Percentiles rank a stretch among this genome's conserved stretches.
These are phyloP conservation scores for Phanerotoma sp. DNA, from an alignment of 2,888 invertebrate genomes.

Conservation along the genomic window DNA sequence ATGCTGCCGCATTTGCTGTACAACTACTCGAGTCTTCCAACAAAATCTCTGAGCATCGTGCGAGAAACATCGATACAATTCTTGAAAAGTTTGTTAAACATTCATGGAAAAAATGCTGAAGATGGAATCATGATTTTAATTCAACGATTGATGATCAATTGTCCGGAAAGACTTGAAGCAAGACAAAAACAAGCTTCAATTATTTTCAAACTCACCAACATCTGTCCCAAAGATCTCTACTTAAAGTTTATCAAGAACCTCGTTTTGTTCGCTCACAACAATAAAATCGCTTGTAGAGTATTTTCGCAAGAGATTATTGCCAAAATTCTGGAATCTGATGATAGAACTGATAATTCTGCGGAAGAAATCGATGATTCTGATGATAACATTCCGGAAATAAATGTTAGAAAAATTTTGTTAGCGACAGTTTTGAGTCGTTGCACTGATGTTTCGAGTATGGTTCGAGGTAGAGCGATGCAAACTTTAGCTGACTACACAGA, in stretches of 20 bases:
- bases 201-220: conserved; percentile 45
- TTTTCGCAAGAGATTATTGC: conserved; percentile 60
- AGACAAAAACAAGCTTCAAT: conserved; percentile 48
- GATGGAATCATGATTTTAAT: conserved; percentile 43
- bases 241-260: conserved; percentile 37
- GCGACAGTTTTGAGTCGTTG: conserved; percentile 61
- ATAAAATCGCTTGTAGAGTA: conserved; percentile 57
- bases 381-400: neutral
- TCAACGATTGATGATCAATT: conserved; percentile 47
- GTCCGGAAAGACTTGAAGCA: conserved; percentile 48
- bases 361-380: neutral
- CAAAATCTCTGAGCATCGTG: conserved; percentile 29
- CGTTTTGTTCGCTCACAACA: conserved; percentile 48
- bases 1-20: conserved; percentile 54
- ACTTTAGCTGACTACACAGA: conserved; percentile 61
- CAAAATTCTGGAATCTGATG: conserved; percentile 41
- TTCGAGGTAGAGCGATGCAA: conserved; percentile 66
- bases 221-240: conserved; percentile 36
- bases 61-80: conserved; percentile 47
- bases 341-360: neutral
- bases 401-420: conserved; percentile 48
- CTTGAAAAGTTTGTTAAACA: conserved; percentile 37
- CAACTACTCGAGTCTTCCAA: conserved; percentile 22
- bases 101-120: conserved; percentile 36
- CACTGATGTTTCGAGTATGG: conserved; percentile 62